Evolutionary conservation across 2,888 invertebrate genomes (phyloP).

Genomic region (Drosophila ezoana): DNA sequence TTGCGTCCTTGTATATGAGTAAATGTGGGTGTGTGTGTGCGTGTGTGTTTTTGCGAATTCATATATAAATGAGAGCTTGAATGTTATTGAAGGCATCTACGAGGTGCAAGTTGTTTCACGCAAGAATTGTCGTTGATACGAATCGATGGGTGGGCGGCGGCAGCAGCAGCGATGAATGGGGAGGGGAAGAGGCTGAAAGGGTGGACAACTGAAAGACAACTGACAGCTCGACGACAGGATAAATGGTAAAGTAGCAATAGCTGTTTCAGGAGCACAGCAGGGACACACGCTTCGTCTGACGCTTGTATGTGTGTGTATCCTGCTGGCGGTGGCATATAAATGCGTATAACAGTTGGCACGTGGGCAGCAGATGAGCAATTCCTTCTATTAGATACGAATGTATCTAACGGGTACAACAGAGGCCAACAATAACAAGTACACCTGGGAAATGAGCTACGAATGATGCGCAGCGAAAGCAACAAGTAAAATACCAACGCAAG

Average conservation of each 20-base stretch:
- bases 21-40: too few species aligned
- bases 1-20: too few species aligned
- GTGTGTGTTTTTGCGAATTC: too few species aligned
- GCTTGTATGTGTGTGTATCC: slow-evolving; percentile 33
- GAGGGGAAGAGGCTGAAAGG: neutral
- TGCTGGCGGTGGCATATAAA: slow-evolving; percentile 68
- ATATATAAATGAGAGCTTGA: too few species aligned
- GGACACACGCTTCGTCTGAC: slow-evolving; percentile 16
- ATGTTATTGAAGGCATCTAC: too few species aligned
- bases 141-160: slow-evolving; percentile 20
- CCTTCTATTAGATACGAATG: slow-evolving; percentile 48
- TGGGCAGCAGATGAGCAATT: slow-evolving; percentile 43
- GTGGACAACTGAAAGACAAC: slow-evolving; percentile 12
- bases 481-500: slow-evolving; percentile 55
- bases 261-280: slow-evolving; percentile 10
- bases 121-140: slow-evolving; percentile 31
- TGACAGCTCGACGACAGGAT: slow-evolving; percentile 21
- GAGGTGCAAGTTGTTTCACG: neutral
- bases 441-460: slow-evolving; percentile 39
- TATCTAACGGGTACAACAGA: slow-evolving; percentile 57
- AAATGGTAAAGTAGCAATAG: slow-evolving; percentile 5
- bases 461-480: slow-evolving; percentile 63
- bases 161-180: neutral
- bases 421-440: slow-evolving; percentile 29
- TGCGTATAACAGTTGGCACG: slow-evolving; percentile 62